These are phyloP conservation scores for Onychomys leucogaster DNA, from an alignment of 2,797 vertebrate species.

Conservation along the genomic window DNA sequence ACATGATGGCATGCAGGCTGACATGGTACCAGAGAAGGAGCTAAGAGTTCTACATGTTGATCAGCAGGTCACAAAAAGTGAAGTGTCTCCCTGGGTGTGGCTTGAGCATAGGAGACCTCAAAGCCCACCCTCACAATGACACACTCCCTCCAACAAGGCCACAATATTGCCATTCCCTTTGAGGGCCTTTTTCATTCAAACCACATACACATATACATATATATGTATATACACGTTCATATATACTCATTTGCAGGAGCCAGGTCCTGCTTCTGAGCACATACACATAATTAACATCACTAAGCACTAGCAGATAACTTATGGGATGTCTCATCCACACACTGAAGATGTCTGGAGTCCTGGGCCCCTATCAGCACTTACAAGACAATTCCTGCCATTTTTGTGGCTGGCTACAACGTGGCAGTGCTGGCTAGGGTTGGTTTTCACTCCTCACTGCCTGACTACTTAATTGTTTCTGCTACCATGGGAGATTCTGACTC, in stretches of 20 bases:
- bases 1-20: background rate
- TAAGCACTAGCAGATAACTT: accelerated
- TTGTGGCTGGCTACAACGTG: accelerated
- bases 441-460: background rate
- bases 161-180: background rate
- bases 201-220: background rate
- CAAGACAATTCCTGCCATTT: accelerated
- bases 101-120: background rate
- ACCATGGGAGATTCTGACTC: background rate
- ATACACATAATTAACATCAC: accelerated
- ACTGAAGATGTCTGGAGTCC: accelerated
- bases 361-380: background rate
- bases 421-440: accelerated
- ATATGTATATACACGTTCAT: background rate
- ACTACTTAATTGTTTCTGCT: background rate
- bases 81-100: background rate
- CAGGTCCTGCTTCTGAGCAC: background rate
- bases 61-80: background rate
- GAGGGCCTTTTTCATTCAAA: background rate
- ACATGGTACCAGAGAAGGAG: background rate
- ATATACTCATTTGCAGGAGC: accelerated
- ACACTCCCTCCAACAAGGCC: background rate
- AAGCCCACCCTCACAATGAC: background rate
- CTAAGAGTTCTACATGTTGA: background rate
- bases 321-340: accelerated